phyloP scores from a whole-genome alignment of 2,888 invertebrate species.

The Standfussiana lucernea region DNA sequence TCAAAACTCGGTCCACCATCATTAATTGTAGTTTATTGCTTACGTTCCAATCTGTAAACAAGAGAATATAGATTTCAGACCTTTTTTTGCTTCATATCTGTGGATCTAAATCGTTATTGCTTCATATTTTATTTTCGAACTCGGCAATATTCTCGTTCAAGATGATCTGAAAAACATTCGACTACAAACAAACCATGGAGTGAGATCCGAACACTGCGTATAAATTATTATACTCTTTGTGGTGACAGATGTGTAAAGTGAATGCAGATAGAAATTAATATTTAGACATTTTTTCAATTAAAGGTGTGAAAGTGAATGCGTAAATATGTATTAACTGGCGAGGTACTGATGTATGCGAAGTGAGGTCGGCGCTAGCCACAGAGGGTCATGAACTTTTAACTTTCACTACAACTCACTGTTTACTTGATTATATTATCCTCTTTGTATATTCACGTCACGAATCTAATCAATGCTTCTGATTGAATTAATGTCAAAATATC shows the following conservation, averaged over 20 bases:
- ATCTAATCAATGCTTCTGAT: slow-evolving; percentile 50
- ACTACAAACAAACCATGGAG: slow-evolving; percentile 17
- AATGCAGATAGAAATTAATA: slow-evolving; percentile 39
- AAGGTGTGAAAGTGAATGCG: slow-evolving; percentile 18
- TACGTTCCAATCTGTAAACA: slow-evolving; percentile 79
- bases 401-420: slow-evolving; percentile 48
- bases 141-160: slow-evolving; percentile 18
- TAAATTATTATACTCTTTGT: slow-evolving; percentile 32
- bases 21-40: slow-evolving; percentile 76
- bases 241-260: slow-evolving; percentile 16
- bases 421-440: slow-evolving; percentile 50
- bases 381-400: slow-evolving; percentile 59
- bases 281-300: slow-evolving; percentile 27
- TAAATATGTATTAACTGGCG: slow-evolving; percentile 40
- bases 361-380: background rate
- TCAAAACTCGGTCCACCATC: slow-evolving; percentile 81
- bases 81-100: slow-evolving; percentile 5
- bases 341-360: background rate
- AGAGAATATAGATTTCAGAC: slow-evolving; percentile 57
- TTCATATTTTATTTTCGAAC: slow-evolving; percentile 22
- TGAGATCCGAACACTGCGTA: background rate
- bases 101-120: slow-evolving; percentile 32
- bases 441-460: slow-evolving; percentile 60
- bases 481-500: slow-evolving; percentile 32
- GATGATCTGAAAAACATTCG: slow-evolving; percentile 24